phyloP scores from a whole-genome alignment of 2,797 vertebrate genomes.

The Artibeus lituratus region DNA sequence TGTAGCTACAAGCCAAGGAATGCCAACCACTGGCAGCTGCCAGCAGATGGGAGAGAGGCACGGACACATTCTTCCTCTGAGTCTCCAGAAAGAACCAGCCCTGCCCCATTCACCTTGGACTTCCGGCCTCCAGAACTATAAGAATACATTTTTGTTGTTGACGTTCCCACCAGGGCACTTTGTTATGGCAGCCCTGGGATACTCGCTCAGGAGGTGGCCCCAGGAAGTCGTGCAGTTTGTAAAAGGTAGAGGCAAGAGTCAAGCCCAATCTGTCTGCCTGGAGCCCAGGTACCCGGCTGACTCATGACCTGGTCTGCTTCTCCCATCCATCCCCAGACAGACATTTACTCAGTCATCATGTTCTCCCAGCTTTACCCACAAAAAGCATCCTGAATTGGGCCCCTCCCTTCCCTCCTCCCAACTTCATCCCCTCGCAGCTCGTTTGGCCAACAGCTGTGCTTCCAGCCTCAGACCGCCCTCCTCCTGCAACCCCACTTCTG shows the following conservation, averaged over 20 bases:
- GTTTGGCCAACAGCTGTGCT: background rate
- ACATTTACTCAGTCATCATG: no score
- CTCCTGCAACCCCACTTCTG: background rate
- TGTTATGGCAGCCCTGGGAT: background rate
- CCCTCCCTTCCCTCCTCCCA: background rate
- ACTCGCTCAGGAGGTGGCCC: background rate
- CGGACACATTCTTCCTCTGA: background rate
- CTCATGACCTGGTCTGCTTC: background rate
- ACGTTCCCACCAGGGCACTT: background rate
- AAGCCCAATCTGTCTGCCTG: background rate
- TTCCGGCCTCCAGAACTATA: background rate
- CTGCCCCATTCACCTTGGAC: background rate
- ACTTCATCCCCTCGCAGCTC: no score
- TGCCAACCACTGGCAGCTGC: background rate
- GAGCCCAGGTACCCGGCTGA: background rate
- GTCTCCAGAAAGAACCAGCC: background rate
- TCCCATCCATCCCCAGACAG: background rate
- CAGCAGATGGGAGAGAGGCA: background rate
- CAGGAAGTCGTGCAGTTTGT: background rate
- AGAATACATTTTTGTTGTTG: background rate
- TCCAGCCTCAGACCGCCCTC: background rate
- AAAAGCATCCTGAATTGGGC: fast-evolving
- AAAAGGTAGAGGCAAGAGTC: background rate
- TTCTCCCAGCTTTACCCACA: background rate
- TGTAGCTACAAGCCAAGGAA: background rate